These are phyloP conservation scores for Neocrepidodera transversa DNA, from an alignment of 2,888 invertebrate genomes.

Conservation along the genomic window DNA sequence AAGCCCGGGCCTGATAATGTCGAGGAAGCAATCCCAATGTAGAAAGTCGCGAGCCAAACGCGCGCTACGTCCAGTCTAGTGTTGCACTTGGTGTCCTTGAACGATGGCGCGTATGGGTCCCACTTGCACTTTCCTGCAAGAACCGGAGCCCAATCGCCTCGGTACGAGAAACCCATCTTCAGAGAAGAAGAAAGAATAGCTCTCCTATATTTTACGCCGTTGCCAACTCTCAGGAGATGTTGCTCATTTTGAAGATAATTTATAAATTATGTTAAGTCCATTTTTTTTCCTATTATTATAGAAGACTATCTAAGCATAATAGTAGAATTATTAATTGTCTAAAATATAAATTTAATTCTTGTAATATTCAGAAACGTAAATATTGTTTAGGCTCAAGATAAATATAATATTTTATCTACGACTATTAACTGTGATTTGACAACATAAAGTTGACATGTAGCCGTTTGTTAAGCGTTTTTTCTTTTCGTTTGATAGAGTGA, in stretches of 20 bases:
- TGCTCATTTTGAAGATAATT: neutral
- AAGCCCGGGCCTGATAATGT: slow-evolving; percentile 8
- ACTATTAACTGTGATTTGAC: too few relatives aligned
- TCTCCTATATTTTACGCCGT: slow-evolving; percentile 28
- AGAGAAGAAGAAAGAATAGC: slow-evolving; percentile 32
- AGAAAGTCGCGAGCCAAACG: slow-evolving; percentile 56
- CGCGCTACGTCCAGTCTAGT: slow-evolving; percentile 53
- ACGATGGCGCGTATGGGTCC: slow-evolving; percentile 56
- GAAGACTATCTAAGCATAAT: too few relatives aligned
- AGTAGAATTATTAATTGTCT: too few relatives aligned
- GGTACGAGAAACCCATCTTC: slow-evolving; percentile 40
- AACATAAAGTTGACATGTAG: too few relatives aligned
- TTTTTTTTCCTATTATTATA: too few relatives aligned
- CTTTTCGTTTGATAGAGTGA: too few relatives aligned
- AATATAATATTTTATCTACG: too few relatives aligned
- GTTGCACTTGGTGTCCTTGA: slow-evolving; percentile 58
- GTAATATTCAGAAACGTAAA: too few relatives aligned
- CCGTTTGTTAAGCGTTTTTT: too few relatives aligned
- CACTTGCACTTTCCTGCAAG: slow-evolving; percentile 54
- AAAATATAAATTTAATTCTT: too few relatives aligned
- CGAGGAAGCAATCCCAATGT: slow-evolving; percentile 45
- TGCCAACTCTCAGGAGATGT: slow-evolving; percentile 12
- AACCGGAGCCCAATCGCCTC: slow-evolving; percentile 35
- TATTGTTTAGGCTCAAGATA: too few relatives aligned
- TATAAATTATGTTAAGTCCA: too few relatives aligned